A percentile compares a stretch with the other conserved stretches of the same genome.
phyloP scores from a whole-genome alignment of 2,113 vertebrate genomes.

The Corvus cornix region DNA sequence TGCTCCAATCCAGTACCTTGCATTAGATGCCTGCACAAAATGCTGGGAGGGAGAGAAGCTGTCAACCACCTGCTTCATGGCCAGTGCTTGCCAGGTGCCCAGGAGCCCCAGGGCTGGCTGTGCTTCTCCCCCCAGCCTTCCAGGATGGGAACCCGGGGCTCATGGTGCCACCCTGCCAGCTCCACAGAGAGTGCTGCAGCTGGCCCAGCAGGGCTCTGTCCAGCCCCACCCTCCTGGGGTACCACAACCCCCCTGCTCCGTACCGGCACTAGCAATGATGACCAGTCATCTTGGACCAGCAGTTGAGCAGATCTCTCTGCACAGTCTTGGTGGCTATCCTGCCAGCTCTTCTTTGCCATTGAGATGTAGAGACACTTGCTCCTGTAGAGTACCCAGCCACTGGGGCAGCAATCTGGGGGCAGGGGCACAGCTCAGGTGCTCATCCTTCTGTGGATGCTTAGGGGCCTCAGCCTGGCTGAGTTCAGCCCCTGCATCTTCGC shows the following conservation, averaged over 20 bases:
- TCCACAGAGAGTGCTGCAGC: neutral
- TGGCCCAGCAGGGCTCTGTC: rapidly evolving
- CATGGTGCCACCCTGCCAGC: neutral
- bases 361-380: conserved; percentile 45
- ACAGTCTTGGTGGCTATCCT: rapidly evolving
- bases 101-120: neutral
- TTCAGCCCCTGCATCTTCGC: rapidly evolving
- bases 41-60: neutral
- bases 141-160: rapidly evolving
- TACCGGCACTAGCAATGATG: neutral
- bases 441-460: rapidly evolving
- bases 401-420: neutral
- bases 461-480: neutral
- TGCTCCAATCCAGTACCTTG: neutral
- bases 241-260: neutral
- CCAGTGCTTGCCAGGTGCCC: neutral
- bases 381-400: neutral
- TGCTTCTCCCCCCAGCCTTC: too few relatives aligned
- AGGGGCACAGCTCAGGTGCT: neutral
- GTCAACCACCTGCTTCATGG: rapidly evolving
- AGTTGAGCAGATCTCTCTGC: rapidly evolving
- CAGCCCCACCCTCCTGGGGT: neutral
- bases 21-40: rapidly evolving
- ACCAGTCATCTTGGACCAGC: rapidly evolving
- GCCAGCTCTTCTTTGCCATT: rapidly evolving